phyloP scores from a whole-genome alignment of 1,140 invertebrate genomes.

The Centruroides sculpturatus region DNA sequence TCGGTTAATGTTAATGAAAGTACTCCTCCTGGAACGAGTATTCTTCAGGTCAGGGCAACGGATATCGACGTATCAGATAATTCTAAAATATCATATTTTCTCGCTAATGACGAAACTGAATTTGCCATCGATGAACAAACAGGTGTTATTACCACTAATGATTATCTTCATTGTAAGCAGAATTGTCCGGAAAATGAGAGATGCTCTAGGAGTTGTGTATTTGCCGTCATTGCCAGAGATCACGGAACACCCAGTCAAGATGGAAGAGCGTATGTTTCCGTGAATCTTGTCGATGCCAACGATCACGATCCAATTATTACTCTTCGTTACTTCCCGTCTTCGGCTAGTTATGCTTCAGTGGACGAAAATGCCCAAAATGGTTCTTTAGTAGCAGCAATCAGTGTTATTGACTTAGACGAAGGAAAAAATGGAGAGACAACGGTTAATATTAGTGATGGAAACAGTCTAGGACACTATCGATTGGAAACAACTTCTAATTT shows the following conservation, averaged over 20 bases:
- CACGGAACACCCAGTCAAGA: constrained; percentile 76
- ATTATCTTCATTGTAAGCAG: constrained; percentile 1
- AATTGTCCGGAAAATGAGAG: not conserved
- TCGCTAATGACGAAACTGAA: constrained; percentile 68
- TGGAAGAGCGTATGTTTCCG: constrained; percentile 85
- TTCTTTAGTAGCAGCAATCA: constrained; percentile 77
- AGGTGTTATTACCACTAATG: constrained; percentile 60
- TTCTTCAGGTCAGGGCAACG: constrained; percentile 72
- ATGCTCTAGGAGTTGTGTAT: constrained; percentile 51
- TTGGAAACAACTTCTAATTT: constrained; percentile 66
- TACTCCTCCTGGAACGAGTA: constrained; percentile 60
- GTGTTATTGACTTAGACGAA: constrained; percentile 77
- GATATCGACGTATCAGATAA: constrained; percentile 84
- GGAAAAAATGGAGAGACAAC: constrained; percentile 74
- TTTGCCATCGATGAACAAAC: constrained; percentile 74
- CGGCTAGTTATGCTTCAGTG: constrained; percentile 68
- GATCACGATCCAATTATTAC: constrained; percentile 85
- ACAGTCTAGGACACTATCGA: constrained; percentile 76
- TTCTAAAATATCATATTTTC: constrained; percentile 71
- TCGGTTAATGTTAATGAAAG: constrained; percentile 81
- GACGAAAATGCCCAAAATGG: constrained; percentile 82
- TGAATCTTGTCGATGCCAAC: constrained; percentile 85
- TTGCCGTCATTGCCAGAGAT: constrained; percentile 84
- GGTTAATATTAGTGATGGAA: constrained; percentile 66
- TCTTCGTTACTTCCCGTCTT: constrained; percentile 62